Base-by-base conservation (phyloP, 1,140 invertebrate species). In the Panagrolaimus sp. region DNA sequence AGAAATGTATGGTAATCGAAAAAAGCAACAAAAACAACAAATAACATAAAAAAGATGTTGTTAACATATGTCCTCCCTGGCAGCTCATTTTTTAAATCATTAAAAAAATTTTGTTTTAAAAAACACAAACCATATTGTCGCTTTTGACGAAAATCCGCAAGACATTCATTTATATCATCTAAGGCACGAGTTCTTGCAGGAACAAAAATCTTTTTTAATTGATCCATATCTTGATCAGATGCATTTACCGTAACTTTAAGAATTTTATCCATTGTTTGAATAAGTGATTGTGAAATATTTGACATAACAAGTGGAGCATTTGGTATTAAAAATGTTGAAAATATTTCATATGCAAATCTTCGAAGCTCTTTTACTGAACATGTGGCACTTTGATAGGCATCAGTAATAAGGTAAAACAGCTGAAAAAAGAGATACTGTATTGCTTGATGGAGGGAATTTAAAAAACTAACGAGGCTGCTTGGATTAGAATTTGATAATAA, bases 291-390 rank as follows among this genome's bases (percentile, higher is more conserved):
- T n/a, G 68, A 55, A 15, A 77, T 76, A 44, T 73, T 64, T 43
- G 73, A 45, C 43, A 77, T 32, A 47, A 71, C 65, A 6, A 77
- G 68, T 9, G 75, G 75, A 75, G 93, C 92, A 79, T 89, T 89
- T 78, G 92, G 91, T 77, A 93, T 90, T 69, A 96, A 86, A 86
- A 96, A 97, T 79, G 91, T 93, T 67, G 94, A 96, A 85, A 95
- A 92, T 79, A 97, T 94, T 87, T 97, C 94, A 86, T 96, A 96
- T 38, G 93, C 93, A 93, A 93, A 97, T 84, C 93, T 92, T 67
- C 90, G 88, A 88, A 96, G 89, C 81, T 94, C 91, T 85, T 93
- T 93, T 44, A 88, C 88, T 78, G 89, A 91, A 46, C 21, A 66
- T 43, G 90, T 90, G 80, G 91, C 80, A 91, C 90, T 32, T 44